Conservation (phyloP, 2,888 invertebrate genomes). For the Calliphora vomitoria region DNA sequence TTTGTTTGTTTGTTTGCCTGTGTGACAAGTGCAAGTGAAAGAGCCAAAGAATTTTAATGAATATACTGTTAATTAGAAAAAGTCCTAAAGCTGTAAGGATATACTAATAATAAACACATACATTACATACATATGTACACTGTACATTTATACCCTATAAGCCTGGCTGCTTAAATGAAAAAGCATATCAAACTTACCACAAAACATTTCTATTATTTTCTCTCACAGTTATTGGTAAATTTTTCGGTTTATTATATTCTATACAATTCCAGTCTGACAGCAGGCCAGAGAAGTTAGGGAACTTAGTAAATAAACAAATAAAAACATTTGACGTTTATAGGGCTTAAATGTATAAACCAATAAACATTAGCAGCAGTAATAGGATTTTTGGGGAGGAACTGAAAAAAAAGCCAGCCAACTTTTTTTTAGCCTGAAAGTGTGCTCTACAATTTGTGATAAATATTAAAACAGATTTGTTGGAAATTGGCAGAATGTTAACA, state of each 20-base stretch:
- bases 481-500: too few species aligned
- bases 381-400: not conserved
- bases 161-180: not conserved
- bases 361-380: conserved; percentile 46
- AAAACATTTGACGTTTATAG: conserved; percentile 56
- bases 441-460: too few species aligned
- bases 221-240: not conserved
- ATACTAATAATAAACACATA: conserved; percentile 12
- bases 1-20: not conserved
- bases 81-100: conserved; percentile 71
- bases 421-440: too few species aligned
- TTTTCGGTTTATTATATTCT: not conserved
- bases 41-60: conserved; percentile 67
- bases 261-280: not conserved
- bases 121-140: not conserved
- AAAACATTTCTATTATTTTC: not conserved
- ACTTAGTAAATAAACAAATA: conserved; percentile 33
- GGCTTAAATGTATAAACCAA: conserved; percentile 41
- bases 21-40: not conserved
- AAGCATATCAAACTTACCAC: not conserved
- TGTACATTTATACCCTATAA: not conserved
- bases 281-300: not conserved
- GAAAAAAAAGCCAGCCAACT: not conserved
- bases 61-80: conserved; percentile 75
- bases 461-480: too few species aligned